Conservation (phyloP, 2,888 invertebrate genomes). For the Drosophila nr. medialis region DNA sequence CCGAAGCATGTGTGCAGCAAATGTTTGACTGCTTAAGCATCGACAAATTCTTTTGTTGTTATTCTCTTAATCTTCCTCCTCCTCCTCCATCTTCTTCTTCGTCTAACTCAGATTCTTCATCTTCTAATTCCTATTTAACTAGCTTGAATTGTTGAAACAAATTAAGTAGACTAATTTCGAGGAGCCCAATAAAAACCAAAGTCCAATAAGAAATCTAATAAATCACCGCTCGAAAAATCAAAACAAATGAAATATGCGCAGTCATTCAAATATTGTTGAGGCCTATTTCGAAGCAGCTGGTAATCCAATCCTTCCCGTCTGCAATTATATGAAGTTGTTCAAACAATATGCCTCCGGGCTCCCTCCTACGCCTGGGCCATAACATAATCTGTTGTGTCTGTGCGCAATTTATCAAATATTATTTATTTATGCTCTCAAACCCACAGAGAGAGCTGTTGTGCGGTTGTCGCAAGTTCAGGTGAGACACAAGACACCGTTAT, state of each 20-base stretch:
- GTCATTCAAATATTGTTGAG: slow-evolving; percentile 21
- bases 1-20: slow-evolving; percentile 72
- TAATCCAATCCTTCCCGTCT: slow-evolving; percentile 56
- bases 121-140: slow-evolving; percentile 43
- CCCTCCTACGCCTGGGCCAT: background rate
- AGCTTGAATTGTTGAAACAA: slow-evolving; percentile 51
- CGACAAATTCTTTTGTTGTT: slow-evolving; percentile 47
- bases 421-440: slow-evolving; percentile 3
- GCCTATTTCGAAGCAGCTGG: slow-evolving; percentile 11
- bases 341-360: background rate
- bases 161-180: slow-evolving; percentile 63
- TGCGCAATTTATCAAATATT: slow-evolving; percentile 29
- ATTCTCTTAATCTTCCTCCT: background rate
- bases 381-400: slow-evolving; percentile 6
- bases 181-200: slow-evolving; percentile 47
- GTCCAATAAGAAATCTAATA: slow-evolving; percentile 46
- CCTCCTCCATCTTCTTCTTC: background rate
- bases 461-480: background rate
- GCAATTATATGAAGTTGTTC: slow-evolving; percentile 57
- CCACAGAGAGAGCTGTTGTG: background rate
- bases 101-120: slow-evolving; percentile 7
- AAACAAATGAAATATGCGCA: slow-evolving; percentile 49
- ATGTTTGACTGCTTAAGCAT: slow-evolving; percentile 60
- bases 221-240: slow-evolving; percentile 54
- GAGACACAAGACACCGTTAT: background rate